Conservation (phyloP, 1,140 invertebrate species). For the Bombus superbus region DNA sequence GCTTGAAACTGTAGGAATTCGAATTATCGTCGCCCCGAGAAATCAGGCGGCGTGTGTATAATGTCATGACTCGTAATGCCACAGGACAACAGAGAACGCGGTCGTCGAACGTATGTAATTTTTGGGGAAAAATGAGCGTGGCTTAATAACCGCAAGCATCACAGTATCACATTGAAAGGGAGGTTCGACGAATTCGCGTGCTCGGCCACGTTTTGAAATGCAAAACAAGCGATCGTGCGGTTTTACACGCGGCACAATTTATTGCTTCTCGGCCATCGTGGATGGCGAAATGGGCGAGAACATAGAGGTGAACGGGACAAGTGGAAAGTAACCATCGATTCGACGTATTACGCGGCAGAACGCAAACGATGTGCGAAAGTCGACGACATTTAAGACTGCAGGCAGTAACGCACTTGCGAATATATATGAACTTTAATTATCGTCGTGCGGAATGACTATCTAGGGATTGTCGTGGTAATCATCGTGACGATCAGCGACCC, state of each 20-base stretch:
- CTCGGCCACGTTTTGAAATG: neutral
- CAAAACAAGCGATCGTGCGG: neutral
- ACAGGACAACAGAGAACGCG: neutral
- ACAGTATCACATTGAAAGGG: conserved; percentile 3
- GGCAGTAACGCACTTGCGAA: neutral
- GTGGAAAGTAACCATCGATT: neutral
- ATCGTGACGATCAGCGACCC: too few relatives aligned
- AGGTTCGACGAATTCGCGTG: neutral
- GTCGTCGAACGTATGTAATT: neutral
- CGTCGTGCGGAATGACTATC: too few relatives aligned
- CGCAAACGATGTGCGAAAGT: neutral
- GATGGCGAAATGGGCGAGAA: neutral
- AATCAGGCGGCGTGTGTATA: neutral
- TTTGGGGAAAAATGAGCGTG: neutral
- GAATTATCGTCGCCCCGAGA: conserved; percentile 29
- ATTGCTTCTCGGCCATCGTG: neutral
- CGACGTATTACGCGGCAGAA: neutral
- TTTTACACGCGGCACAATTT: neutral
- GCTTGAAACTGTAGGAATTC: neutral
- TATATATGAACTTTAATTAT: neutral
- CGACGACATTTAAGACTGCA: neutral
- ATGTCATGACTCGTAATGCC: conserved; percentile 22
- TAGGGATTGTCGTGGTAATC: too few relatives aligned
- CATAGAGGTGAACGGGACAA: neutral
- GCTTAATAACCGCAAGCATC: conserved; percentile 26